These are phyloP conservation scores for Idaea dimidiata DNA, from an alignment of 2,888 invertebrate species.

Conservation along the genomic window DNA sequence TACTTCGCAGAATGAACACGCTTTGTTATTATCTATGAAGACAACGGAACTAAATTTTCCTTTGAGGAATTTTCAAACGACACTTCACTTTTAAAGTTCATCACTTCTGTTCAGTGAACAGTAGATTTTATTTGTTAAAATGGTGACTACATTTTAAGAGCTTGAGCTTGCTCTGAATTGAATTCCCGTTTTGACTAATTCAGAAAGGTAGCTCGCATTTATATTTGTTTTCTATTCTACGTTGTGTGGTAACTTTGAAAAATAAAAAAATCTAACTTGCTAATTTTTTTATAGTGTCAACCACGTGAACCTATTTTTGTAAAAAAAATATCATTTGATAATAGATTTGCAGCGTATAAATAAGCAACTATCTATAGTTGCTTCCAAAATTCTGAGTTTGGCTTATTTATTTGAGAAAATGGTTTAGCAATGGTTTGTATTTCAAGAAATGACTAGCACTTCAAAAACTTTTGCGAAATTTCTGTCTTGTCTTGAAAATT, in stretches of 20 bases:
- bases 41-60: slow-evolving; percentile 32
- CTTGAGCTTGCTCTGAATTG: slow-evolving; percentile 3
- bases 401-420: too few relatives aligned
- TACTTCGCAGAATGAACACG: slow-evolving; percentile 19
- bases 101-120: slow-evolving; percentile 29
- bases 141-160: slow-evolving; percentile 10
- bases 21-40: slow-evolving; percentile 31
- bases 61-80: slow-evolving; percentile 32
- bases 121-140: slow-evolving; percentile 22
- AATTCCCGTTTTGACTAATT: slow-evolving; percentile 8
- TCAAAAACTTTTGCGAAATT: too few relatives aligned
- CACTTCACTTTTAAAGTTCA: slow-evolving; percentile 33
- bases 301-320: too few relatives aligned
- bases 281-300: too few relatives aligned
- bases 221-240: neutral
- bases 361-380: too few relatives aligned
- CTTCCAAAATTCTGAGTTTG: too few relatives aligned
- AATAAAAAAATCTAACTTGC: too few relatives aligned
- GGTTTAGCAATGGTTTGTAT: too few relatives aligned
- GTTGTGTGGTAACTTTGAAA: neutral
- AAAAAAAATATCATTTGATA: too few relatives aligned
- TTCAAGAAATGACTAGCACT: too few relatives aligned
- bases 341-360: too few relatives aligned
- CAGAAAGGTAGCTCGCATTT: slow-evolving; percentile 4
- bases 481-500: too few relatives aligned